Conservation (phyloP, 2,888 invertebrate species). For the Volucella inflata region DNA sequence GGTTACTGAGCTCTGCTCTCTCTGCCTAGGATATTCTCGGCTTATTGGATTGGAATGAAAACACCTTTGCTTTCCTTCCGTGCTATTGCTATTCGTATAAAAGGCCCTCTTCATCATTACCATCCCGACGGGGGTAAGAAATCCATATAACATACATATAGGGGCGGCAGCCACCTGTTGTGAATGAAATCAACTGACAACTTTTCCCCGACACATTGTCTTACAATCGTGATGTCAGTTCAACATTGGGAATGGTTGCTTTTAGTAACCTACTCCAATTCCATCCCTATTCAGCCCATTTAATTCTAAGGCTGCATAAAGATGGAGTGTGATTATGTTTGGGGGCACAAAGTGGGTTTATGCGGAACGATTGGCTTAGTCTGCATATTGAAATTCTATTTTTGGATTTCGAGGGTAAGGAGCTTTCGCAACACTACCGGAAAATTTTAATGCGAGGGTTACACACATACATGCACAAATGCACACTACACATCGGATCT, state of each 20-base stretch:
- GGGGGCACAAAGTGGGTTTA: conserved; percentile 24
- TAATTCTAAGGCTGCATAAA: conserved; percentile 38
- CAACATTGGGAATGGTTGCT: neutral
- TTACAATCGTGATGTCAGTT: conserved; percentile 50
- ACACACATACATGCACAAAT: conserved; percentile 1
- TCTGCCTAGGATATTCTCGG: no score
- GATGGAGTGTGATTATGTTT: conserved; percentile 15
- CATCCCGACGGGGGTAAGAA: neutral
- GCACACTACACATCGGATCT: neutral
- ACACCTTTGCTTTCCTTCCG: neutral
- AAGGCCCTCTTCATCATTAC: neutral
- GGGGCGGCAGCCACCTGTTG: conserved; percentile 72
- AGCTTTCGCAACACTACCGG: conserved; percentile 40
- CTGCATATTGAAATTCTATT: conserved; percentile 71
- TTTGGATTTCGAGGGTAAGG: conserved; percentile 55
- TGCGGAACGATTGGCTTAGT: conserved; percentile 48
- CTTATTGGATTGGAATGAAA: neutral
- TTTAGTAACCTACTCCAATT: neutral
- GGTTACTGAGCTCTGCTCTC: neutral
- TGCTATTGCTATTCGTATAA: no score
- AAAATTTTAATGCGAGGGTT: conserved; percentile 52
- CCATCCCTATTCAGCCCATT: neutral
- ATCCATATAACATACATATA: conserved; percentile 7
- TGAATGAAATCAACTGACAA: conserved; percentile 67
- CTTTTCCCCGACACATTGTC: conserved; percentile 65